phyloP scores from a whole-genome alignment of 2,888 invertebrate genomes.

The Athalia rosae region DNA sequence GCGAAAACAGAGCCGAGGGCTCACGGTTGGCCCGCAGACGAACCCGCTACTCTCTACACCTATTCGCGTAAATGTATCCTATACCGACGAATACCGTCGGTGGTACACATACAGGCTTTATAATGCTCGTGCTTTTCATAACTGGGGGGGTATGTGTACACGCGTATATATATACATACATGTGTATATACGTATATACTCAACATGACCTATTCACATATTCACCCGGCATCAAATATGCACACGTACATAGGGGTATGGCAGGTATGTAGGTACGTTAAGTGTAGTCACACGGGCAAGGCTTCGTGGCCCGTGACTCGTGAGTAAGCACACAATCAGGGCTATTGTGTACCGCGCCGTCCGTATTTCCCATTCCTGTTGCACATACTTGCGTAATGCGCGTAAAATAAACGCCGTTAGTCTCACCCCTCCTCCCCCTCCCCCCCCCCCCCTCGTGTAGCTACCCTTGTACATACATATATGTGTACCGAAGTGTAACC shows the following conservation, averaged over 20 bases:
- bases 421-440: no score
- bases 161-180: neutral
- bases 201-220: neutral
- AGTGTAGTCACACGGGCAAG: neutral
- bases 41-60: neutral
- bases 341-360: conserved; percentile 29
- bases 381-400: neutral
- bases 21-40: neutral
- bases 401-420: conserved; percentile 9
- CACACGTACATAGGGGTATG: neutral
- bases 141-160: no score
- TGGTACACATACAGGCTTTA: neutral
- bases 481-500: no score
- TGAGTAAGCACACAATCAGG: conserved; percentile 41
- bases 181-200: no score
- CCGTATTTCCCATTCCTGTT: neutral
- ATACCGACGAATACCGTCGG: neutral
- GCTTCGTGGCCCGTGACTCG: conserved; percentile 25
- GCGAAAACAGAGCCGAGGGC: conserved; percentile 12
- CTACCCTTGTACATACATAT: no score
- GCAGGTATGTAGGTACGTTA: neutral
- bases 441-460: no score
- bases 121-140: no score
- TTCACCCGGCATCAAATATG: neutral
- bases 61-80: neutral